Evolutionary conservation across 1,140 invertebrate genomes (phyloP).

Genomic region (Ceratina japonica): DNA sequence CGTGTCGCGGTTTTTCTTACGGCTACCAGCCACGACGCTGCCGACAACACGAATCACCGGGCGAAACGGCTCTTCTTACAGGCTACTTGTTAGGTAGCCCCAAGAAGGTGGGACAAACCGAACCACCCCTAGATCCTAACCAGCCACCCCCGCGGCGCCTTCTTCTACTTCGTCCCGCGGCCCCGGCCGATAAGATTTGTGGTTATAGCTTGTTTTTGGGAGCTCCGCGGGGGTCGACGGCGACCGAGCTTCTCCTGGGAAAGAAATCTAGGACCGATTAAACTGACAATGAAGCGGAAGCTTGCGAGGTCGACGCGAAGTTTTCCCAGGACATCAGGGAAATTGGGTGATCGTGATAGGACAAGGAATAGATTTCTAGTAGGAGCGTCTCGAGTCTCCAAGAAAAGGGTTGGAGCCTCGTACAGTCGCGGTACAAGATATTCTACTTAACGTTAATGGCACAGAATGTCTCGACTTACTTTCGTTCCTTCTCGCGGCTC

Average conservation of each 20-base stretch:
- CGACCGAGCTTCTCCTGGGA: conserved; percentile 22
- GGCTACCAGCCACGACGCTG: conserved; percentile 55
- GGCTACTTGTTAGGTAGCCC: conserved; percentile 72
- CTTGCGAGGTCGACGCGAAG: conserved; percentile 1
- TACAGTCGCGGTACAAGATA: too few relatives aligned
- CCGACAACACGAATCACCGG: conserved; percentile 67
- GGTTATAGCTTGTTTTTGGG: conserved; percentile 69
- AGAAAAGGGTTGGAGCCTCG: too few relatives aligned
- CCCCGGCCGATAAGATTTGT: conserved; percentile 66
- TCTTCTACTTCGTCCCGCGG: conserved; percentile 49
- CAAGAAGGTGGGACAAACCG: conserved; percentile 64
- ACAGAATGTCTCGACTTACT: too few relatives aligned
- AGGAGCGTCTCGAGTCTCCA: too few relatives aligned
- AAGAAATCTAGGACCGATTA: background rate
- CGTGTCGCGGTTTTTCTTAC: conserved; percentile 71
- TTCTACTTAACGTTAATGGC: too few relatives aligned
- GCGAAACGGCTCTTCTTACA: conserved; percentile 72
- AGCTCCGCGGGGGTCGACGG: conserved; percentile 51
- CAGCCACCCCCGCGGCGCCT: conserved; percentile 42
- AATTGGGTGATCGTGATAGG: background rate
- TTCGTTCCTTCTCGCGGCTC: too few relatives aligned
- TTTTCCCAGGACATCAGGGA: background rate
- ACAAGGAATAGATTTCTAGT: too few relatives aligned
- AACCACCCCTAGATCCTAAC: conserved; percentile 56
- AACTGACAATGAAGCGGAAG: background rate